Evolutionary conservation across 2,888 invertebrate genomes (phyloP), one percentile per base, ranked within the genome.

Genomic region (Cheilosia variabilis): DNA sequence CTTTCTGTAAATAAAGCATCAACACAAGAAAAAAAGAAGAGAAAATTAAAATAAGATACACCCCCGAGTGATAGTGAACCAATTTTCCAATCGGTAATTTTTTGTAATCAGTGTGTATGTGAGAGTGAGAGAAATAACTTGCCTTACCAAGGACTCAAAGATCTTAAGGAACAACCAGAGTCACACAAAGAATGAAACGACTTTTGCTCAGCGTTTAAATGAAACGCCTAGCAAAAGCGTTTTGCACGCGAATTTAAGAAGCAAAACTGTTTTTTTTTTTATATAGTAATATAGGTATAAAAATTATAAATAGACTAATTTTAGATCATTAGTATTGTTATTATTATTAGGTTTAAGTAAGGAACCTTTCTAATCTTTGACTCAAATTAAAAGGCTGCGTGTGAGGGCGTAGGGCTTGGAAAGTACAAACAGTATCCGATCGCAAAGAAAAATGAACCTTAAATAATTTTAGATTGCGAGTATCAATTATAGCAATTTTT

Each of bases 1-100:
- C 82, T 91, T 90, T 88, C 88, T 91, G 90, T 91, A 90, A 90
- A 89, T 89, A 90, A 90, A 90, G 41, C 15, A 55, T 69, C 37
- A 60, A 60, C 19, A 13, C 7, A 47, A 13, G 19, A 58, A 22
- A 13, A 65, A 65, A 17, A 24, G 19, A 72, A 60, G 17, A 10
- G 24, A 53, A 66, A 68, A 68, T 50, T 10, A 65, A 77, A 53
- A 53, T 41, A 53, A 53, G 19, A 55, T 27, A 53, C 53, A 68
- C 86, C 81, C 86, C 72, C 76, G 80, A 86, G 86, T 86, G 86
- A 86, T 86, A 86, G 86, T 81, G 81, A 77, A 76, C 80, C 84
- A 80, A 80, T 76, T 80, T 80, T 73, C 47, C 53, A 86, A 86
- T 77, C 81, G 86, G 81, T 86, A 77, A 86, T 50, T 81, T 80